Conservation (phyloP, 2,113 vertebrate genomes). For the Haliaeetus leucogaster region DNA sequence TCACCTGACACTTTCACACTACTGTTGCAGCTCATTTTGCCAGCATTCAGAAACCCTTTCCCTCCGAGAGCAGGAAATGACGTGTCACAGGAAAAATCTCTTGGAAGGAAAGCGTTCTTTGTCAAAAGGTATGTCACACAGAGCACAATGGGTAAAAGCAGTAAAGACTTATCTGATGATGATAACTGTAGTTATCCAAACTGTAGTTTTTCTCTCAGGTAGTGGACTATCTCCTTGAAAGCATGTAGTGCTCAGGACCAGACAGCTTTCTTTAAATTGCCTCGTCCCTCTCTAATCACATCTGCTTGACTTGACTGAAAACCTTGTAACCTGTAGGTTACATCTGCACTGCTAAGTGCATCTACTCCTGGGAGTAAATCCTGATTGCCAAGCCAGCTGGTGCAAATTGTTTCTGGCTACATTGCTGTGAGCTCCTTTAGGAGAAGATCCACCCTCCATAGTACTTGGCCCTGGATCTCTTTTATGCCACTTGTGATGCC, state of each 20-base stretch:
- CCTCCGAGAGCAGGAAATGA: not conserved
- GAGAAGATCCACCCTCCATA: not conserved
- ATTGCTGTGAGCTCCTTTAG: not conserved
- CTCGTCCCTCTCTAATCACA: not conserved
- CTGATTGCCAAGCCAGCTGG: not conserved
- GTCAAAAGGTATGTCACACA: not conserved
- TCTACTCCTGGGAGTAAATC: not conserved
- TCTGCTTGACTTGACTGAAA: not conserved
- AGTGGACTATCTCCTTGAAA: not conserved
- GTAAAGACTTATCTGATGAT: not conserved
- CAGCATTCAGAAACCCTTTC: not conserved
- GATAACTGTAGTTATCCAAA: not conserved
- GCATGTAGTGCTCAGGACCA: not conserved
- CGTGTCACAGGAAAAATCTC: not conserved
- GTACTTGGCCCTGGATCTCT: not conserved
- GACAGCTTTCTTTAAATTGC: not conserved
- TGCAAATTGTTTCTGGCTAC: not conserved
- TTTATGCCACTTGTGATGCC: not conserved
- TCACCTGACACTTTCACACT: not conserved
- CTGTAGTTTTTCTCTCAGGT: not conserved
- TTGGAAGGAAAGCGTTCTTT: not conserved
- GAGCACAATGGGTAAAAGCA: not conserved
- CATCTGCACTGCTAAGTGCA: not conserved
- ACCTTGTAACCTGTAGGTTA: not conserved
- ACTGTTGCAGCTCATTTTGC: not conserved